Evolutionary conservation across 2,113 vertebrate genomes (phyloP).

Genomic region (Rhabdomys dilectus): DNA sequence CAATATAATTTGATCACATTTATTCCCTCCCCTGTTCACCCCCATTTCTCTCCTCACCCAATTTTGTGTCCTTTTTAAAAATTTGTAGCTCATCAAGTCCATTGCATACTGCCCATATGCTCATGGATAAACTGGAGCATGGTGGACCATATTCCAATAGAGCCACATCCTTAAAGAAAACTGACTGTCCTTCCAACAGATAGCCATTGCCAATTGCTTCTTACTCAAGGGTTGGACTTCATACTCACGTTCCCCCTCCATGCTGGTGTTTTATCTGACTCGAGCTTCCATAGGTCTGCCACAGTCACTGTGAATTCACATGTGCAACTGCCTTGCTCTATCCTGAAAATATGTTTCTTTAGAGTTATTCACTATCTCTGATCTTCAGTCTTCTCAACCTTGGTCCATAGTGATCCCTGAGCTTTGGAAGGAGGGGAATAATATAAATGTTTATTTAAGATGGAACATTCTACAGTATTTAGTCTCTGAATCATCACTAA

Average conservation of each 20-base stretch:
- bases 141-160: not conserved
- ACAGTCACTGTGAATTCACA: not conserved
- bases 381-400: not conserved
- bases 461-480: not conserved
- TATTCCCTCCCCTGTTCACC: not conserved
- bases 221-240: not conserved
- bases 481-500: not conserved
- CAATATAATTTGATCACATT: not conserved
- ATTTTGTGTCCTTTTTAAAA: not conserved
- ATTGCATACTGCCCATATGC: not conserved
- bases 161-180: not conserved
- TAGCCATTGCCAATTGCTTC: not conserved
- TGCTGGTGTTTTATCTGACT: not conserved
- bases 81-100: not conserved
- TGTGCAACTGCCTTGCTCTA: not conserved
- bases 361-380: no score
- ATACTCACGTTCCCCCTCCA: no score
- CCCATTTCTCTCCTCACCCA: not conserved
- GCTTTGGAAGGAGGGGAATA: not conserved
- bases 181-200: not conserved
- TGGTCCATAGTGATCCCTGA: not conserved
- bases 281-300: not conserved
- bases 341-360: not conserved
- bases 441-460: not conserved
- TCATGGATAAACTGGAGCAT: not conserved